These are phyloP conservation scores for Cephus rjabovi DNA, from an alignment of 2,888 invertebrate species.

Conservation along the genomic window DNA sequence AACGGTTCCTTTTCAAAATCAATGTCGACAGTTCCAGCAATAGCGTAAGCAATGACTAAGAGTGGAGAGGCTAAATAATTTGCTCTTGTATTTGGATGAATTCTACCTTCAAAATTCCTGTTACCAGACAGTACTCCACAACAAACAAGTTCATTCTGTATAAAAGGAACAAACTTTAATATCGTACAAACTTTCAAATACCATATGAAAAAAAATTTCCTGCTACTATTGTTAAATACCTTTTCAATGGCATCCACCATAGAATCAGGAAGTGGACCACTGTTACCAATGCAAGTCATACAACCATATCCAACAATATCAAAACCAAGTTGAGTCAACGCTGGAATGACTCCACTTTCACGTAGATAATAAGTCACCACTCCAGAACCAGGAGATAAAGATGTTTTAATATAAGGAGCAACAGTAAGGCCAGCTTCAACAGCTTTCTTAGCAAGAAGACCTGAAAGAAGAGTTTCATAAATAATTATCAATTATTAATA, in stretches of 20 bases:
- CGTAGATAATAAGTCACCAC: conserved; percentile 91
- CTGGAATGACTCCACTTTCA: conserved; percentile 93
- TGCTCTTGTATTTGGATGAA: conserved; percentile 96
- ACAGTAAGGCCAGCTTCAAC: conserved; percentile 91
- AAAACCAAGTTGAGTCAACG: conserved; percentile 88
- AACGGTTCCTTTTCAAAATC: conserved; percentile 93
- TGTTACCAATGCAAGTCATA: conserved; percentile 99
- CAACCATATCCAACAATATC: conserved; percentile 98
- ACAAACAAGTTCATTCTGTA: conserved; percentile 90
- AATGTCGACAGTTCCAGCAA: conserved; percentile 94
- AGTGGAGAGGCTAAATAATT: conserved; percentile 98
- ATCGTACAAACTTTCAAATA: conserved; percentile 13
- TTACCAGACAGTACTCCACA: conserved; percentile 97
- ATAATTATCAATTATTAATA: not conserved
- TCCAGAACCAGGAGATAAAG: conserved; percentile 94
- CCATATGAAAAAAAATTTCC: not conserved
- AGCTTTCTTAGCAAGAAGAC: conserved; percentile 92
- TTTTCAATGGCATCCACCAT: conserved; percentile 93
- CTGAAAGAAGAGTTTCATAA: conserved; percentile 59
- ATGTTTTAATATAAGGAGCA: conserved; percentile 95
- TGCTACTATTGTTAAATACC: conserved; percentile 63
- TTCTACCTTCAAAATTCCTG: conserved; percentile 97
- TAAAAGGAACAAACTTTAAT: conserved; percentile 5
- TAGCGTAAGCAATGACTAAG: conserved; percentile 96
- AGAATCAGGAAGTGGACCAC: conserved; percentile 92